Evolutionary conservation across 1,140 invertebrate genomes (phyloP), one percentile per base, ranked within the genome.

Genomic region (Panagrolaimus sp.): DNA sequence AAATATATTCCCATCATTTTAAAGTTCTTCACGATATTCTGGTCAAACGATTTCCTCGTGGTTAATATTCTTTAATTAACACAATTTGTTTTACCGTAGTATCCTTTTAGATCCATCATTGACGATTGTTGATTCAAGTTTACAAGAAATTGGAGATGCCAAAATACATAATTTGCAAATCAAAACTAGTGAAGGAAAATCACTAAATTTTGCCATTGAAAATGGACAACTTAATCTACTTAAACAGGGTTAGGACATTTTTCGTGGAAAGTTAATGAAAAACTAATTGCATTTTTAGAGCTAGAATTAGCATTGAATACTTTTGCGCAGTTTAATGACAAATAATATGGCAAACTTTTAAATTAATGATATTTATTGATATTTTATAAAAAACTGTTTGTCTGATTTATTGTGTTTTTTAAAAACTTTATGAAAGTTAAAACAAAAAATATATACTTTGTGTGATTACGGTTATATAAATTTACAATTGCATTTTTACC

Each of bases 31-130:
- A 9, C 13, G 25, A 46, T 11, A 20, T 65, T 71, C n/a, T 72
- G 27, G 48, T 47, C 25, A 23, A 57, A 44, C 3, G 7, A 11
- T 64, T 57, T 45, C 14, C 47, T 13, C 27, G n/a, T 2, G 65
- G 46, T 66, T 16, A 7, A 45, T 69, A 69, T 46, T 25, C 5
- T 51, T n/a, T 1, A 27, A 42, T 5, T 8, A 1, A 9, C 13
- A 9, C 9, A 42, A 8, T n/a, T 8, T 7, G 0, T 13, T 25
- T 47, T n/a, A n/a, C n/a, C n/a, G n/a, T n/a, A n/a, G n/a, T n/a
- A n/a, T n/a, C n/a, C n/a, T n/a, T 67, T 27, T 42, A 70, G 69
- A 70, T 53, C 69, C 69, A 1, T 70, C 69, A 11, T 48, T 70
- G 20, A 68, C 9, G 5, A 14, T 70, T 5, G 9, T n/a, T 38